Evolutionary conservation across 2,888 invertebrate species (phyloP).

Genomic region (Xestia xanthographa): DNA sequence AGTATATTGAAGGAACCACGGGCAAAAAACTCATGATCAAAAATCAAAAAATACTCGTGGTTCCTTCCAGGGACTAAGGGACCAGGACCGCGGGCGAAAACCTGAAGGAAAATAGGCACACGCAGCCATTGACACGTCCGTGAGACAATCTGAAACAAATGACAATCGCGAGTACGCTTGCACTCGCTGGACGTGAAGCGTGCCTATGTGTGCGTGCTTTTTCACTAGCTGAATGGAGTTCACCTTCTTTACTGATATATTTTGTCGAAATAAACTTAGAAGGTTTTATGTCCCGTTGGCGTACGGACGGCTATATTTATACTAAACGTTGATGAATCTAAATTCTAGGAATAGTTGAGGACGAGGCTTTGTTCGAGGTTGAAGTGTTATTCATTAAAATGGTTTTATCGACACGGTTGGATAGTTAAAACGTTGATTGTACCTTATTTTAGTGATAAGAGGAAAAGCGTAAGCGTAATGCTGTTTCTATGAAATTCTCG

Average conservation of each 20-base stretch:
- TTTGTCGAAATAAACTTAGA: background rate
- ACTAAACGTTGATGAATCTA: constrained; percentile 5
- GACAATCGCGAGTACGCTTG: background rate
- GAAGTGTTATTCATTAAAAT: background rate
- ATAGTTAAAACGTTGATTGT: background rate
- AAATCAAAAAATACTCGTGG: no score
- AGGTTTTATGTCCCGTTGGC: constrained; percentile 31
- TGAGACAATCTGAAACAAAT: background rate
- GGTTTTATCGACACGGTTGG: background rate
- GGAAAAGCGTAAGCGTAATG: background rate
- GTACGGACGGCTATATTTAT: constrained; percentile 10
- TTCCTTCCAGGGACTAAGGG: no score
- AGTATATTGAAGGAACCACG: no score
- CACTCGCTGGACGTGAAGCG: background rate
- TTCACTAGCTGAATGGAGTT: background rate
- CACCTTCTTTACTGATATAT: background rate
- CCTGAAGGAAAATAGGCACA: background rate
- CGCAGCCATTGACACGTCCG: background rate
- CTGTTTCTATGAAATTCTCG: background rate
- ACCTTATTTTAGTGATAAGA: background rate
- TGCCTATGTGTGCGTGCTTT: background rate
- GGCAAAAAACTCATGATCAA: no score
- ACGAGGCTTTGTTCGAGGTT: background rate
- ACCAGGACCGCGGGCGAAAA: no score
- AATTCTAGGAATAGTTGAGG: background rate